Percentiles rank a stretch among this genome's conserved stretches.
Evolutionary conservation across 2,113 vertebrate genomes (phyloP).

Genomic region (Pluvianellus socialis): DNA sequence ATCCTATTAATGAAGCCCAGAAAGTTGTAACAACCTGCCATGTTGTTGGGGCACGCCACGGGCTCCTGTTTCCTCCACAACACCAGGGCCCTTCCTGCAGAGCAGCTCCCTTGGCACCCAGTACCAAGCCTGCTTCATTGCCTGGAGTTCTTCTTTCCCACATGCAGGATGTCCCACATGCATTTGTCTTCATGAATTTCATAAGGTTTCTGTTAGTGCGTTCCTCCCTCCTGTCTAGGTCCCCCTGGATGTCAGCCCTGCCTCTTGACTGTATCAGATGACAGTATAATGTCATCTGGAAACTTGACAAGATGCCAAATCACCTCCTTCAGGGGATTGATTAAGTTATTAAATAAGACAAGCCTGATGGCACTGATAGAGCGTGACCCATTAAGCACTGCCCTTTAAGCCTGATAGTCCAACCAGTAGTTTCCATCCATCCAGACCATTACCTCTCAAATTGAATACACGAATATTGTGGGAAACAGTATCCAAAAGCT

Average conservation of each 20-base stretch:
- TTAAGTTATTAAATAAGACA: neutral
- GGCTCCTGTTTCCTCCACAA: neutral
- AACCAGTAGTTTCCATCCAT: neutral
- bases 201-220: neutral
- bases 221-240: neutral
- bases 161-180: neutral
- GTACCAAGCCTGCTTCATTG: neutral
- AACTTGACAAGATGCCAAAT: neutral
- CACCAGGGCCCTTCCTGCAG: neutral
- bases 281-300: neutral
- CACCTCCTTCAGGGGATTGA: neutral
- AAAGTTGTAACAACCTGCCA: neutral
- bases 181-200: neutral
- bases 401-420: neutral
- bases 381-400: neutral
- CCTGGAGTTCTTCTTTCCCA: neutral
- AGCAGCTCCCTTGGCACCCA: neutral
- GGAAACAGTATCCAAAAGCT: neutral
- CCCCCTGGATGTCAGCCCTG: neutral
- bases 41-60: neutral
- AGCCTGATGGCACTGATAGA: neutral
- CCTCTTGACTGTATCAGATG: neutral
- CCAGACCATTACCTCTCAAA: neutral
- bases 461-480: neutral
- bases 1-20: neutral